Evolutionary conservation across 2,113 vertebrate genomes (phyloP).

Genomic region (Gambusia holbrooki): DNA sequence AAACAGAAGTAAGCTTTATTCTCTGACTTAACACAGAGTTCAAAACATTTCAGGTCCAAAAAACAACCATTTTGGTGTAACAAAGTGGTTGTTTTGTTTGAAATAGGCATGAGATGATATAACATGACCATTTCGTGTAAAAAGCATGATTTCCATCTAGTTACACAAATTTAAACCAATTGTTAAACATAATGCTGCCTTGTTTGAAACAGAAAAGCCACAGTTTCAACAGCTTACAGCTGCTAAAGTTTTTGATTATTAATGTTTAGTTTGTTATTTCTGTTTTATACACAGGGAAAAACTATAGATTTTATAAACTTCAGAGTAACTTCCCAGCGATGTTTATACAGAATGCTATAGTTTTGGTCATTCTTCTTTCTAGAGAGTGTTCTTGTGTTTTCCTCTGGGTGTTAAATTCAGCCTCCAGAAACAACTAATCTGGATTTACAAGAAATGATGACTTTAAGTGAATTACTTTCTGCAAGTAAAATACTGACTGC

Average conservation of each 20-base stretch:
- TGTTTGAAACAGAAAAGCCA: neutral
- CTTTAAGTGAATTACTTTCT: neutral
- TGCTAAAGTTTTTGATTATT: neutral
- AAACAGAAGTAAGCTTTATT: slow-evolving; percentile 24
- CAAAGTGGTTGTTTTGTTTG: neutral
- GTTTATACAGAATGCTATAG: too few species aligned
- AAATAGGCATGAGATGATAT: neutral
- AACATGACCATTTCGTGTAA: neutral
- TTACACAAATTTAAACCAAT: neutral
- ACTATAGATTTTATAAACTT: too few species aligned
- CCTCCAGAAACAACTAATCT: neutral
- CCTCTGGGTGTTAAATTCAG: too few species aligned
- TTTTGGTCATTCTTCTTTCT: neutral
- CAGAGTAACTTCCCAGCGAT: too few species aligned
- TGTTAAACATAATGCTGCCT: neutral
- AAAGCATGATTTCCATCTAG: neutral
- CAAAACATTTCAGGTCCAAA: slow-evolving; percentile 12
- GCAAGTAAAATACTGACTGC: neutral
- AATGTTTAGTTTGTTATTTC: neutral
- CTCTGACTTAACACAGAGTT: slow-evolving; percentile 10
- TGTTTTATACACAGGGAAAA: neutral
- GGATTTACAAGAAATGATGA: neutral
- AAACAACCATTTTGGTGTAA: neutral
- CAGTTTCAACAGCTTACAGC: too few species aligned
- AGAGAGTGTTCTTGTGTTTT: neutral